Evolutionary conservation across 2,888 invertebrate genomes (phyloP).

Genomic region (Melanophora roralis): DNA sequence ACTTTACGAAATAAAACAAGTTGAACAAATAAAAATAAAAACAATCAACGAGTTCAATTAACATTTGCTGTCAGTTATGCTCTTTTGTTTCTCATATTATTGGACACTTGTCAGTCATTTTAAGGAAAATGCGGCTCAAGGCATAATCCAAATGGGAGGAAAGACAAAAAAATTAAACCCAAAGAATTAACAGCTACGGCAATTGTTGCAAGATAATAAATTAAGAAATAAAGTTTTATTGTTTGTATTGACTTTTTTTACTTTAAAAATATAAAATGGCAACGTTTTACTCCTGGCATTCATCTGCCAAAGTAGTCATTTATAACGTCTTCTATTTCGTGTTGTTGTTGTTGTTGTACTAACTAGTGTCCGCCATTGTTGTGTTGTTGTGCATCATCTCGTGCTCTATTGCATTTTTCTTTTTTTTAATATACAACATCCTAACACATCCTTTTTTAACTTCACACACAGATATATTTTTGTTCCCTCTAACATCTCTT

Average conservation of each 20-base stretch:
- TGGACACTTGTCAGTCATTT: constrained; percentile 53
- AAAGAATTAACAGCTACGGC: constrained; percentile 34
- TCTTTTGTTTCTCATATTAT: background rate
- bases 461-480: background rate
- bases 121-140: constrained; percentile 30
- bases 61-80: constrained; percentile 28
- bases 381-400: constrained; percentile 2
- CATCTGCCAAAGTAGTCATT: constrained; percentile 47
- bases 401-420: constrained; percentile 58
- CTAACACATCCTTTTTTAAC: constrained; percentile 46
- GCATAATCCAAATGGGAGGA: constrained; percentile 4
- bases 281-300: constrained; percentile 52
- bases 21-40: constrained; percentile 1
- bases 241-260: background rate
- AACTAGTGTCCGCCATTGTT: constrained; percentile 3
- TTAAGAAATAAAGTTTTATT: constrained; percentile 55
- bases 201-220: constrained; percentile 52
- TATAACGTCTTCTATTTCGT: constrained; percentile 11
- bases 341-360: background rate
- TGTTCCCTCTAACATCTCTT: constrained; percentile 19
- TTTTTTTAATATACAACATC: constrained; percentile 46
- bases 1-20: background rate
- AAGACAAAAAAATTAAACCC: background rate
- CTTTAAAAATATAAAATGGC: constrained; percentile 38
- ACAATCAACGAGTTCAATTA: constrained; percentile 51